A percentile compares a stretch with the other conserved stretches of the same genome.
phyloP scores from a whole-genome alignment of 1,140 invertebrate species.

The Asobara japonica region DNA sequence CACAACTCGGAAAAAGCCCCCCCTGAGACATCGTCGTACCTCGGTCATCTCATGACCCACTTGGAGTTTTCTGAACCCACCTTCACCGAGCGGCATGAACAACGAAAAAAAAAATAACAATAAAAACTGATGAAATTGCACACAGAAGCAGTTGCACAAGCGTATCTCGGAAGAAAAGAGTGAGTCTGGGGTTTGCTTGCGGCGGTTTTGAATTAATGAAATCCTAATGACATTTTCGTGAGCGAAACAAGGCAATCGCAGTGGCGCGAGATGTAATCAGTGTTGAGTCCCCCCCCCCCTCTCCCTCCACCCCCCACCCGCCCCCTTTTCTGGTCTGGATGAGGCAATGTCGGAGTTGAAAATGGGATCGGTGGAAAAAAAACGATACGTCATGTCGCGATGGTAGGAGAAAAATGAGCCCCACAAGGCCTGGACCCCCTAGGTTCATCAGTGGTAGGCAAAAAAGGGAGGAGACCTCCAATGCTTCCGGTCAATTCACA shows the following conservation, averaged over 20 bases:
- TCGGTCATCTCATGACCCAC: slow-evolving; percentile 6
- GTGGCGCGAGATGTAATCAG: slow-evolving; percentile 31
- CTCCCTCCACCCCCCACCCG: background rate
- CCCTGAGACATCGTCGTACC: too few relatives aligned
- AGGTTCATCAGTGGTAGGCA: background rate
- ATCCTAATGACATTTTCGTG: slow-evolving; percentile 63
- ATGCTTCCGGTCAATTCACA: slow-evolving; percentile 1
- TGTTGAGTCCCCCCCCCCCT: background rate
- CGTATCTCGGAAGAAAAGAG: slow-evolving; percentile 1
- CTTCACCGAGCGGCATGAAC: background rate
- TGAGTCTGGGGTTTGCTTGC: slow-evolving; percentile 25
- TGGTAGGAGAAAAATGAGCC: slow-evolving; percentile 35
- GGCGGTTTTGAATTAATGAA: slow-evolving; percentile 53
- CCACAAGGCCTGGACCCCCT: background rate
- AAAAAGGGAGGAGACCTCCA: background rate
- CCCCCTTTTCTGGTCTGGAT: slow-evolving; percentile 37
- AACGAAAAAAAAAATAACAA: background rate
- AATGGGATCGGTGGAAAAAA: slow-evolving; percentile 2
- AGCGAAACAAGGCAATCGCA: slow-evolving; percentile 52
- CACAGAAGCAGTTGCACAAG: slow-evolving; percentile 14
- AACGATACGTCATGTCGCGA: background rate
- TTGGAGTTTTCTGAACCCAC: background rate
- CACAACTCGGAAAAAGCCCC: too few relatives aligned
- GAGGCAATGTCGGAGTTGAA: slow-evolving; percentile 43
- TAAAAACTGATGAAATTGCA: background rate